Percentiles rank a stretch among this genome's conserved stretches.
Conservation (phyloP, 2,113 vertebrate species). For the Stegostoma tigrinum region DNA sequence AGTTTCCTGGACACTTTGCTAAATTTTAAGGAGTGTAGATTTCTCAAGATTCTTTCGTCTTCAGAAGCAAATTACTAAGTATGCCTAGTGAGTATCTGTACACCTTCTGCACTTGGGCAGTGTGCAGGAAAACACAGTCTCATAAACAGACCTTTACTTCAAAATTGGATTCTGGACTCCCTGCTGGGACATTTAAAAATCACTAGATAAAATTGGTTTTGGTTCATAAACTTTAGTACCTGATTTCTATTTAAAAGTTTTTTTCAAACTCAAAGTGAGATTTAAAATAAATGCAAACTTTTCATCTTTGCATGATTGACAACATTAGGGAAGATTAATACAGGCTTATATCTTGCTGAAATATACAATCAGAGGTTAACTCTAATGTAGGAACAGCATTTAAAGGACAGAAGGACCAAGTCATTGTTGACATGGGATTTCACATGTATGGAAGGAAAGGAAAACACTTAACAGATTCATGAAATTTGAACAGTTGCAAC, state of each 20-base stretch:
- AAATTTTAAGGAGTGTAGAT: background rate
- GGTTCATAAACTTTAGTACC: background rate
- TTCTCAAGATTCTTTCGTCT: background rate
- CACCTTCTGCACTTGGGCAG: background rate
- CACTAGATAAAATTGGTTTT: background rate
- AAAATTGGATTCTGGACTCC: background rate
- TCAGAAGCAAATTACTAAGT: background rate
- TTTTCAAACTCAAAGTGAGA: too few species aligned
- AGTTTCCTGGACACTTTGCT: background rate
- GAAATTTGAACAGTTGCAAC: background rate
- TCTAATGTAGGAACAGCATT: background rate
- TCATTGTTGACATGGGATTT: background rate
- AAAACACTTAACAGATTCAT: background rate
- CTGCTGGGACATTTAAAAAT: background rate
- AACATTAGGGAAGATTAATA: background rate
- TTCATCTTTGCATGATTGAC: background rate
- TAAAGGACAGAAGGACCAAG: background rate
- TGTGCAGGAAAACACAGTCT: background rate
- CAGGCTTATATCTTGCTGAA: background rate
- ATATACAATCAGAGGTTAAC: background rate
- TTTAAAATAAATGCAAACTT: background rate
- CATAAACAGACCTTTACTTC: background rate
- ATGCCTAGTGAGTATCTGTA: background rate
- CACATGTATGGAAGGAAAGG: too few species aligned
- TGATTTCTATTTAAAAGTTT: background rate